These are phyloP conservation scores for Fissipunctia ypsillon DNA, from an alignment of 2,888 invertebrate genomes.

Conservation along the genomic window DNA sequence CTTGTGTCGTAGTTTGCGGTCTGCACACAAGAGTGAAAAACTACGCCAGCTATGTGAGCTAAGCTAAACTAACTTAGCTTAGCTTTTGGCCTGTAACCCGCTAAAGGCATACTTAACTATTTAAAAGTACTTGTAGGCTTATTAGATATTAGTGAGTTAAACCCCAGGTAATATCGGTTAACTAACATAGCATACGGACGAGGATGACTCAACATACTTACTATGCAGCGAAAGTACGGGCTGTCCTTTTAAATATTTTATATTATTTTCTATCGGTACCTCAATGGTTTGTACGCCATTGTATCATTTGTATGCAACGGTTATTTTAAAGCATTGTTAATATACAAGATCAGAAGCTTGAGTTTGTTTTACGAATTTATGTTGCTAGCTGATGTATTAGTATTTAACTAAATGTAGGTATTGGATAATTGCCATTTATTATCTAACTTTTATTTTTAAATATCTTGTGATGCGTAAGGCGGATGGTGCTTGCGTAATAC, in stretches of 20 bases:
- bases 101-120: slow-evolving; percentile 6
- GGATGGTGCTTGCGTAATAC: slow-evolving; percentile 12
- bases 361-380: slow-evolving; percentile 4
- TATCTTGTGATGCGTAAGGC: slow-evolving; percentile 10
- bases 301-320: slow-evolving; percentile 34
- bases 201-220: slow-evolving; percentile 75
- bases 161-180: slow-evolving; percentile 10
- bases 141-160: slow-evolving; percentile 18
- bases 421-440: slow-evolving; percentile 47
- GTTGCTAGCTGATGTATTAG: slow-evolving; percentile 1
- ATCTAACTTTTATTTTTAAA: slow-evolving; percentile 40
- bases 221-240: slow-evolving; percentile 74
- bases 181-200: slow-evolving; percentile 25
- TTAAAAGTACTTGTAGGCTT: slow-evolving; percentile 31
- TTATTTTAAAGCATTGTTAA: slow-evolving; percentile 8
- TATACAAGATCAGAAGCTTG: neutral
- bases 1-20: too few species aligned
- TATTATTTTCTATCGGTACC: slow-evolving; percentile 50
- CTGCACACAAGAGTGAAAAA: too few species aligned
- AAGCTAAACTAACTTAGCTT: too few species aligned
- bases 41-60: too few species aligned
- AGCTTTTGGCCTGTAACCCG: too few species aligned
- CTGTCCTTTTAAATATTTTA: slow-evolving; percentile 55
- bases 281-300: slow-evolving; percentile 45
- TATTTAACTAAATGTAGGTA: slow-evolving; percentile 19